These are phyloP conservation scores for Cynopterus brachyotis DNA, from an alignment of 2,113 vertebrate species.

Conservation along the genomic window DNA sequence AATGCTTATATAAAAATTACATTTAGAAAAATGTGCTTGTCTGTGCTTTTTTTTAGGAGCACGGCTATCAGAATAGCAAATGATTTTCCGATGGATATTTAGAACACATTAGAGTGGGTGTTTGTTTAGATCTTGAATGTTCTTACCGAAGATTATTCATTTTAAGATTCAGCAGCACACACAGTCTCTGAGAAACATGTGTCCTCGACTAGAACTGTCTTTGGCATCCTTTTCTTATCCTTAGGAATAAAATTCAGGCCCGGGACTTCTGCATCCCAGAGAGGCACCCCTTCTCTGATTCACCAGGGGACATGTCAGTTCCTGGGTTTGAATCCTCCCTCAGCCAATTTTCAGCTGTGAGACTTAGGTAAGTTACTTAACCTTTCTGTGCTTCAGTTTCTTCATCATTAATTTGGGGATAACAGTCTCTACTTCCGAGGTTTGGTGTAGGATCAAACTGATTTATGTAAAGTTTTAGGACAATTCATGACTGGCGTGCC, in stretches of 20 bases:
- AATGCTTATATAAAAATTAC: neutral
- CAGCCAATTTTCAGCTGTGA: neutral
- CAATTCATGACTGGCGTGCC: neutral
- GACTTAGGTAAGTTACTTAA: neutral
- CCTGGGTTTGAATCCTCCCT: neutral
- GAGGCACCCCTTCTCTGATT: neutral
- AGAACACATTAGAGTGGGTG: neutral
- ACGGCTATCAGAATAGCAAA: neutral
- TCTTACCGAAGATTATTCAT: neutral
- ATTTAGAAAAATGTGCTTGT: neutral
- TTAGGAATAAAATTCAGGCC: neutral
- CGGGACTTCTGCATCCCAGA: neutral
- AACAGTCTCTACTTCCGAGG: neutral
- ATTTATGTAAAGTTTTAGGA: neutral
- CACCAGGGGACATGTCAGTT: neutral
- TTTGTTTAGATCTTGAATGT: neutral
- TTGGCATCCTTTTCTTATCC: neutral
- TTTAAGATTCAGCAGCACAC: neutral
- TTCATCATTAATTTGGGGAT: neutral
- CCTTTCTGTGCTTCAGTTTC: neutral
- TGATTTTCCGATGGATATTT: neutral
- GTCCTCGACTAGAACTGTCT: neutral
- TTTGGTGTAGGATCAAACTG: neutral
- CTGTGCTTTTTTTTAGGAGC: neutral
- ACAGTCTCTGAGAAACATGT: neutral